Evolutionary conservation across 2,113 vertebrate genomes (phyloP).

Genomic region (Mesitornis unicolor): DNA sequence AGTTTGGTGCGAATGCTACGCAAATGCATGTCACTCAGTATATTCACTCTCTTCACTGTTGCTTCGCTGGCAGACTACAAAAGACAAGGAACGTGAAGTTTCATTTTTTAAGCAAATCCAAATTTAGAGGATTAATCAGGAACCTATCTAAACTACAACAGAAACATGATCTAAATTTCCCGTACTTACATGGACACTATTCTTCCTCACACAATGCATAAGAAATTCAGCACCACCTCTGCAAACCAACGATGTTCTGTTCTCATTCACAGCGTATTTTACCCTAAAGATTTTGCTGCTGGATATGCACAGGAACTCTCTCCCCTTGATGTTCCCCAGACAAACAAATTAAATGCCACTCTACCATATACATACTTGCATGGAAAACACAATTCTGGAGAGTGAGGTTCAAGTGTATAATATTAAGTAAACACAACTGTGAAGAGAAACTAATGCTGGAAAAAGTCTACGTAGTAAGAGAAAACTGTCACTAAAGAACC

Average conservation of each 20-base stretch:
- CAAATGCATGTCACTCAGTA: slow-evolving; percentile 85
- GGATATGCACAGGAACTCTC: background rate
- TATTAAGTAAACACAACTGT: background rate
- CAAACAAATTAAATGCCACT: background rate
- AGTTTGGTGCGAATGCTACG: slow-evolving; percentile 84
- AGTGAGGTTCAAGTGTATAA: background rate
- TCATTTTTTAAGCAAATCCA: background rate
- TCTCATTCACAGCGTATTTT: background rate
- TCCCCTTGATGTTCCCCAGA: background rate
- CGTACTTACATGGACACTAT: background rate
- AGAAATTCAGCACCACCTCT: background rate
- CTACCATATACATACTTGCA: background rate
- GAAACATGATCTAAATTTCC: background rate
- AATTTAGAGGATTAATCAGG: background rate
- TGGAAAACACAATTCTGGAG: background rate
- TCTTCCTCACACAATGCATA: background rate
- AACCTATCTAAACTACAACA: background rate
- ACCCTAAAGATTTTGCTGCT: background rate
- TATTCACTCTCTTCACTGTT: slow-evolving; percentile 83
- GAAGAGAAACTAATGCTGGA: background rate
- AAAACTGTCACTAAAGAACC: background rate
- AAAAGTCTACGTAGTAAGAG: background rate
- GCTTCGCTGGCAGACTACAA: slow-evolving; percentile 81
- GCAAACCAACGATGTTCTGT: background rate
- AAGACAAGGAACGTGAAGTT: background rate